phyloP scores from a whole-genome alignment of 2,888 invertebrate species.

The Trichacis sp. region DNA sequence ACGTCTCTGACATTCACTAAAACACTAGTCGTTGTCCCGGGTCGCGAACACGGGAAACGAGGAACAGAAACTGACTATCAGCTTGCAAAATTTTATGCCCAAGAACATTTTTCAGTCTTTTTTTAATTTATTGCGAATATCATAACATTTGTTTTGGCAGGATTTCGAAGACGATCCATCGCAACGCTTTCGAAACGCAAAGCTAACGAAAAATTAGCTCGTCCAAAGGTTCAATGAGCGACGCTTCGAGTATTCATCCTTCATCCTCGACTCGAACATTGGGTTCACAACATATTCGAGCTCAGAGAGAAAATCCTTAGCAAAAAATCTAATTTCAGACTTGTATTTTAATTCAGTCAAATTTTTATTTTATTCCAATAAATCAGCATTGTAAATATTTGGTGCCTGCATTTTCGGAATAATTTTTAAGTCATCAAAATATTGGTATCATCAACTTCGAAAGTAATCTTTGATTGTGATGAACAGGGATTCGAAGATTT shows the following conservation, averaged over 20 bases:
- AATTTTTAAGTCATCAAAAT: too few species aligned
- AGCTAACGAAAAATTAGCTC: slow-evolving; percentile 63
- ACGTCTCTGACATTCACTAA: slow-evolving; percentile 16
- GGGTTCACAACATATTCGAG: slow-evolving; percentile 29
- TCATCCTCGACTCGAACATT: slow-evolving; percentile 38
- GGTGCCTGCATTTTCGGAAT: too few species aligned
- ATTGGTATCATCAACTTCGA: too few species aligned
- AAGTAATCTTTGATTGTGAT: too few species aligned
- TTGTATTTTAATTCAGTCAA: too few species aligned
- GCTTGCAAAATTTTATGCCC: slow-evolving; percentile 65
- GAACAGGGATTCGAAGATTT: too few species aligned
- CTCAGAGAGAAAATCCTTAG: background rate
- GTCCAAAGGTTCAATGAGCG: slow-evolving; percentile 61
- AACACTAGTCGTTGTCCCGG: slow-evolving; percentile 45
- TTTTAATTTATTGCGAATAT: too few species aligned
- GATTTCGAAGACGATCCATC: slow-evolving; percentile 46
- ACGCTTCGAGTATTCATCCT: slow-evolving; percentile 22
- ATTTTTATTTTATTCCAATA: too few species aligned
- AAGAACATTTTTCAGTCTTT: background rate
- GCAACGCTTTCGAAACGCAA: slow-evolving; percentile 55
- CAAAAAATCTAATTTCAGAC: background rate
- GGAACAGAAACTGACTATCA: slow-evolving; percentile 69
- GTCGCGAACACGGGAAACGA: slow-evolving; percentile 57
- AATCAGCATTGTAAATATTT: too few species aligned
- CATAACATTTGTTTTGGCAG: too few species aligned